Conservation (phyloP, 2,797 vertebrate species). For the Monodelphis domestica region DNA sequence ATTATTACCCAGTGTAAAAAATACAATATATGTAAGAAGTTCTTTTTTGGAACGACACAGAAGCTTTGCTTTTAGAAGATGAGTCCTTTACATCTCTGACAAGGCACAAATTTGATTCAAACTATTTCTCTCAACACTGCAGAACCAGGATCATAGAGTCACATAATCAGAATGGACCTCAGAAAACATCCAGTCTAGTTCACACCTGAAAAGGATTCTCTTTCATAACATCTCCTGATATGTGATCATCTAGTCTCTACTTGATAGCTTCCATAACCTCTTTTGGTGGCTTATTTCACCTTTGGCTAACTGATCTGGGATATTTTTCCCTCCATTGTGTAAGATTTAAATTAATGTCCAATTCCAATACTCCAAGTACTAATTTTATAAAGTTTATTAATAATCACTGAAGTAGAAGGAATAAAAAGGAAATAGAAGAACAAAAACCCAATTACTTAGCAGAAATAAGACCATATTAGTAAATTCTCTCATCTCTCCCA, state of each 20-base stretch:
- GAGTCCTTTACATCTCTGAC: constrained; percentile 25
- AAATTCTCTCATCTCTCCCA: no score
- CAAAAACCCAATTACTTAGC: no score
- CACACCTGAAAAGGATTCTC: background rate
- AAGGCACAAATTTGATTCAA: constrained; percentile 19
- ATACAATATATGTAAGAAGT: constrained; percentile 63
- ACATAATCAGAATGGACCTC: background rate
- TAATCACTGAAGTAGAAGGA: no score
- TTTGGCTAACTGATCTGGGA: background rate
- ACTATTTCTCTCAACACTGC: constrained; percentile 14
- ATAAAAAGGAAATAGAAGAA: no score
- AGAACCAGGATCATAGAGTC: background rate
- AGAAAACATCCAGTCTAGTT: background rate
- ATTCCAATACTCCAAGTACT: no score
- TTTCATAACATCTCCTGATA: background rate
- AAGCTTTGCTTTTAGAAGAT: constrained; percentile 64
- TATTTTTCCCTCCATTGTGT: background rate
- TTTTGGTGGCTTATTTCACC: background rate
- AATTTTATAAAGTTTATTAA: no score
- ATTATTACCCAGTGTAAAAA: constrained; percentile 66
- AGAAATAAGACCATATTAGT: no score
- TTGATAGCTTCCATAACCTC: no score
- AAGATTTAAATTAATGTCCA: no score
- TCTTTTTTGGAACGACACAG: constrained; percentile 66
- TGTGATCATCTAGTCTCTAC: background rate